These are phyloP conservation scores for Thryonomys swinderianus DNA, from an alignment of 2,113 vertebrate species.

Conservation along the genomic window DNA sequence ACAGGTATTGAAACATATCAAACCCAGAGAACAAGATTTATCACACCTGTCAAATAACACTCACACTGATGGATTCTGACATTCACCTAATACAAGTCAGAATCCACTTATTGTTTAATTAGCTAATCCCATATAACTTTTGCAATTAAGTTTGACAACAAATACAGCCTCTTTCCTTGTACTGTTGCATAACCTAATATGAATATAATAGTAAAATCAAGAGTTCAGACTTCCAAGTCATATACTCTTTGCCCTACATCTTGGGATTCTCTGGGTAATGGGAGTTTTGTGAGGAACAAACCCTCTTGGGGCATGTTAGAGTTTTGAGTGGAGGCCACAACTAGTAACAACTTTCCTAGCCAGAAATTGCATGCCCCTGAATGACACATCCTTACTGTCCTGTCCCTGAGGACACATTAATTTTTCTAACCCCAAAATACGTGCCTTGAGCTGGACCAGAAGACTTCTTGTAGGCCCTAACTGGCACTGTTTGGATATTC, in stretches of 20 bases:
- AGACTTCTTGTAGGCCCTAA: background rate
- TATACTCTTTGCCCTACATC: slow-evolving; percentile 36
- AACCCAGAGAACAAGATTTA: slow-evolving; percentile 55
- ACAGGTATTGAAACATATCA: slow-evolving; percentile 56
- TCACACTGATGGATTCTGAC: slow-evolving; percentile 72
- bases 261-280: slow-evolving; percentile 23
- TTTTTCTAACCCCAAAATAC: background rate
- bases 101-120: slow-evolving; percentile 77
- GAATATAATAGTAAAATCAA: slow-evolving; percentile 65
- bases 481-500: background rate
- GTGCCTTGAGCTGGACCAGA: background rate
- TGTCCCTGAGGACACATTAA: background rate
- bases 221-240: slow-evolving; percentile 61
- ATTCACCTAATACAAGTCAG: slow-evolving; percentile 71
- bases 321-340: background rate
- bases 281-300: slow-evolving; percentile 5
- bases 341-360: background rate
- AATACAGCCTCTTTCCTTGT: slow-evolving; percentile 40
- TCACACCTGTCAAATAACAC: slow-evolving; percentile 69
- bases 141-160: slow-evolving; percentile 72
- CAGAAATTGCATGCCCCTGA: background rate
- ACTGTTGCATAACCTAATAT: slow-evolving; percentile 39
- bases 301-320: background rate
- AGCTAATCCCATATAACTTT: slow-evolving; percentile 67
- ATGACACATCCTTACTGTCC: background rate